phyloP scores from a whole-genome alignment of 2,888 invertebrate species.

The Cybosia mesomella region DNA sequence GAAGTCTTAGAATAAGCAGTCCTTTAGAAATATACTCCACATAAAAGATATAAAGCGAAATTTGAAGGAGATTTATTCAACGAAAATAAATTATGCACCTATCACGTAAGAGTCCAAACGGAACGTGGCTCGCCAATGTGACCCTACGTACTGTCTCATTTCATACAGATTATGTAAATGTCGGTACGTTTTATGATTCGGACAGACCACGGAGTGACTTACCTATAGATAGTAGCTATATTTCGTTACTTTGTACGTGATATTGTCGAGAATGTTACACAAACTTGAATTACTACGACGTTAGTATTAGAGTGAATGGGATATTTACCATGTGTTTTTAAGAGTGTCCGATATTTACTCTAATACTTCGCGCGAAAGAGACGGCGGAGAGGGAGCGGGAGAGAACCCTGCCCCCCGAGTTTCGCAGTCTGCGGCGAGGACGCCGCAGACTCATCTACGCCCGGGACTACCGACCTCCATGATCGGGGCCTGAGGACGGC shows the following conservation, averaged over 20 bases:
- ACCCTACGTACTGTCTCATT: constrained; percentile 6
- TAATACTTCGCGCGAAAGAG: too few species aligned
- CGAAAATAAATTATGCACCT: constrained; percentile 18
- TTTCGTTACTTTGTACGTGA: neutral
- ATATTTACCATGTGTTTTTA: too few species aligned
- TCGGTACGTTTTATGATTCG: constrained; percentile 3
- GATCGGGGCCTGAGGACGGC: too few species aligned
- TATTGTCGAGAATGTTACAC: neutral
- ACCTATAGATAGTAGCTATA: neutral
- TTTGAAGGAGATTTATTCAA: constrained; percentile 14
- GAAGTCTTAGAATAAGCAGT: constrained; percentile 2
- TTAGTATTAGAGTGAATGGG: too few species aligned
- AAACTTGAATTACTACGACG: too few species aligned
- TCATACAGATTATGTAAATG: constrained; percentile 22
- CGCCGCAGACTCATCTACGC: too few species aligned
- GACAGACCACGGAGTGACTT: neutral
- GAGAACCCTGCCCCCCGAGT: too few species aligned
- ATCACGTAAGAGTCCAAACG: constrained; percentile 12
- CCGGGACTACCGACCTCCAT: too few species aligned
- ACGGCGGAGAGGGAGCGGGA: too few species aligned
- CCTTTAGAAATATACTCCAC: constrained; percentile 11
- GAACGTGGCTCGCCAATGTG: constrained; percentile 8
- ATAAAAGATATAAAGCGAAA: constrained; percentile 16
- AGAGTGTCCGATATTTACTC: too few species aligned
- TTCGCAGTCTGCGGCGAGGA: too few species aligned